Evolutionary conservation across 2,797 vertebrate species (phyloP), one percentile per base, ranked within the genome.

Genomic region (Myioborus miniatus): DNA sequence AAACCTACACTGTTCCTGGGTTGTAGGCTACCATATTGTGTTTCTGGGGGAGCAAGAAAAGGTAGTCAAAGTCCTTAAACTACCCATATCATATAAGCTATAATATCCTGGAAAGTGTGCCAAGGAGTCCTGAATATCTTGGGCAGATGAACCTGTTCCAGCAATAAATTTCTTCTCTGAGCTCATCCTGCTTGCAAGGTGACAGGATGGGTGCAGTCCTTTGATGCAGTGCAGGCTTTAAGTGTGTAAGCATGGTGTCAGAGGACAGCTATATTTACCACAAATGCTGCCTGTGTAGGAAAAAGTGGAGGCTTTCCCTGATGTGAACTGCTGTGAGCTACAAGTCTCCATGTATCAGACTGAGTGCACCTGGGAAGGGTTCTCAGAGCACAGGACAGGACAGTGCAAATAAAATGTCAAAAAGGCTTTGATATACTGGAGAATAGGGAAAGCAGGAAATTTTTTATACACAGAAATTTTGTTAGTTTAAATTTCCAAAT

Each of bases 11-110:
- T 44, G 20, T 21, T 91, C 81, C 58, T 19, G 4, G 47, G 63
- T 44, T 72, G 47, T 69, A 72, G 36, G 39, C n/a, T 56, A 46
- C 68, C 34, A 60, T 9, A 17, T 24, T 46, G 30, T 64, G 12
- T 65, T 87, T 36, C 64, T 78, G 58, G 30, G 12, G 74, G 43
- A 87, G 68, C 11, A 39, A 76, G 76, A 77, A 76, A 63, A 91
- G n/a, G 44, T 68, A 91, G 80, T 23, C 89, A 3, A 80, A 87
- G 49, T 87, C 59, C 63, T 96, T 72, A 85, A 89, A 67, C 37
- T 74, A 82, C 64, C 50, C 56, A 21, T 75, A 41, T 36, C 39
- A 83, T 50, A 24, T 10, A 21, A 92, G 34, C 43, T 62, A 41
- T 65, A 75, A 77, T 46, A 79, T 15, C 64, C 86, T 60, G 32